These are phyloP conservation scores for Allophyes oxyacanthae DNA, from an alignment of 2,888 invertebrate species.

Conservation along the genomic window DNA sequence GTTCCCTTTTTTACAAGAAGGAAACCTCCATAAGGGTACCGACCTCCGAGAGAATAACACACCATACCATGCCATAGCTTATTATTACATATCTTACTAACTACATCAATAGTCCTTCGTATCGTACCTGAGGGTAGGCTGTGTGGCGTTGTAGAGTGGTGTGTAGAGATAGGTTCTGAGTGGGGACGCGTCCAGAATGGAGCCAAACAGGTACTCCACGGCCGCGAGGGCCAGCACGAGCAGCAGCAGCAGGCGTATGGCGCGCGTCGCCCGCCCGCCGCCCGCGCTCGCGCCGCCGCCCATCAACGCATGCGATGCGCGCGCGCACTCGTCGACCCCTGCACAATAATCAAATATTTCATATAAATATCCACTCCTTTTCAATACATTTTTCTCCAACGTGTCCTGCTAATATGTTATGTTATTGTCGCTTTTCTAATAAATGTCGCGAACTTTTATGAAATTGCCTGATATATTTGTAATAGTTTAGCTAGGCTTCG, in stretches of 20 bases:
- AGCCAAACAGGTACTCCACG: constrained; percentile 92
- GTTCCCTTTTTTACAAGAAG: too few species aligned
- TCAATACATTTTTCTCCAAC: neutral
- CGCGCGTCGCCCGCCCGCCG: constrained; percentile 86
- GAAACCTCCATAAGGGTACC: too few species aligned
- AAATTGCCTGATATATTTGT: too few species aligned
- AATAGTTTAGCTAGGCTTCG: too few species aligned
- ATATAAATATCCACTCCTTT: neutral
- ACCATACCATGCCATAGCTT: too few species aligned
- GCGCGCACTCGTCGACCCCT: constrained; percentile 66
- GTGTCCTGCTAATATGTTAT: too few species aligned
- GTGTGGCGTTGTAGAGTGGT: constrained; percentile 81
- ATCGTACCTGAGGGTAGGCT: constrained; percentile 76
- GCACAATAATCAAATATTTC: constrained; percentile 1
- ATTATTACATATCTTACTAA: too few species aligned
- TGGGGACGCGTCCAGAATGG: constrained; percentile 89
- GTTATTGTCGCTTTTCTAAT: too few species aligned
- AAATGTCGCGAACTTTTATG: too few species aligned
- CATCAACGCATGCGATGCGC: constrained; percentile 82
- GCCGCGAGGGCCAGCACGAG: constrained; percentile 91
- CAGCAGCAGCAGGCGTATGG: constrained; percentile 84
- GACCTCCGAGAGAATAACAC: too few species aligned
- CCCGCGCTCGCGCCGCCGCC: constrained; percentile 75
- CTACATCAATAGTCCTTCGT: too few species aligned
- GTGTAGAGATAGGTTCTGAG: constrained; percentile 85